Conservation (phyloP, 2,797 vertebrate species). For the Spondyliosoma cantharus region DNA sequence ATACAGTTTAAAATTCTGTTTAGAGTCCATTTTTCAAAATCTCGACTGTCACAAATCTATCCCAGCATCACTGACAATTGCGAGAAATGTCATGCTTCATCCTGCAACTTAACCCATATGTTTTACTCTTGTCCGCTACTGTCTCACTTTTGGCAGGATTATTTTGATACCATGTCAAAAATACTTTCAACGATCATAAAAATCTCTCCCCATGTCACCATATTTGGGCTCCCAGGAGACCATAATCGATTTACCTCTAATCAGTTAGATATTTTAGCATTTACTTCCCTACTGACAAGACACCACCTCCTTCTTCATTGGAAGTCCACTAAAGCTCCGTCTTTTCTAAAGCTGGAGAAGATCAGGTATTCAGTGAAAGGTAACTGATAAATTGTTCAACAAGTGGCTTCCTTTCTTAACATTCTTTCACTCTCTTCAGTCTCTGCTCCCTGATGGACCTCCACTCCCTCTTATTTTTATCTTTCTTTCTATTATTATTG, state of each 20-base stretch:
- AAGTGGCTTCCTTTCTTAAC: no score
- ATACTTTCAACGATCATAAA: background rate
- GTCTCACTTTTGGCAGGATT: slow-evolving; percentile 7
- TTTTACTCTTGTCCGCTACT: slow-evolving; percentile 10
- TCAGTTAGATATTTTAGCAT: slow-evolving; percentile 6
- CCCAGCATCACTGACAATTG: background rate
- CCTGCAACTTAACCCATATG: slow-evolving; percentile 17
- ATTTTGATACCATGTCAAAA: slow-evolving; percentile 25
- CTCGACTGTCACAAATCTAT: slow-evolving; percentile 20
- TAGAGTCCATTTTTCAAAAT: background rate
- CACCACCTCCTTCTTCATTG: slow-evolving; percentile 4
- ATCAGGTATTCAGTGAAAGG: no score
- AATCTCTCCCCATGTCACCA: background rate
- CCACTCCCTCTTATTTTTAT: no score
- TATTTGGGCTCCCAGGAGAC: slow-evolving; percentile 1
- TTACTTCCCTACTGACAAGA: slow-evolving; percentile 17
- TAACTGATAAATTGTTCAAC: no score
- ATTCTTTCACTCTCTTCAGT: no score
- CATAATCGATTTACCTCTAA: background rate
- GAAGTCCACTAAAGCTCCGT: slow-evolving; percentile 22
- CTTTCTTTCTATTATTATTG: no score
- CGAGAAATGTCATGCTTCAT: slow-evolving; percentile 30
- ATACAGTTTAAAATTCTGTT: slow-evolving; percentile 30
- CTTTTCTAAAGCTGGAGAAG: no score
- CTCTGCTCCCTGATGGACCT: no score